Percentiles rank a stretch among this genome's conserved stretches.
Evolutionary conservation across 2,797 vertebrate species (phyloP).

Genomic region (Syngnathus rostellatus): DNA sequence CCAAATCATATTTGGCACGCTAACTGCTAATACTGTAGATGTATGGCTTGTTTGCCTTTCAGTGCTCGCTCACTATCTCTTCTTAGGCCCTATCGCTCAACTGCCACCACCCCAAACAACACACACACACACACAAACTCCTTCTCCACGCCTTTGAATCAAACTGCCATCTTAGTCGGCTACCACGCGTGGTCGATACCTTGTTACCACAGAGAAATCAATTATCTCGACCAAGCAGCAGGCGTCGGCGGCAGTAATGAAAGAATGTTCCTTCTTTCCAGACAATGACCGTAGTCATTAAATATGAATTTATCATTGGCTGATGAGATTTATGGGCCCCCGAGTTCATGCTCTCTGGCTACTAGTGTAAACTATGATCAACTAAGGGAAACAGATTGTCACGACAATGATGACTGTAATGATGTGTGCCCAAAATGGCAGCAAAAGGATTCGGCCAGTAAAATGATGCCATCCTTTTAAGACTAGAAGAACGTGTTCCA

Average conservation of each 20-base stretch:
- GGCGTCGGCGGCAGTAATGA: slow-evolving; percentile 68
- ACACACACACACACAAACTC: slow-evolving; percentile 7
- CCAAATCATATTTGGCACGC: slow-evolving; percentile 9
- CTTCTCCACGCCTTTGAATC: slow-evolving; percentile 58
- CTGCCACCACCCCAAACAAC: slow-evolving; percentile 15
- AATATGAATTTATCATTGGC: slow-evolving; percentile 69
- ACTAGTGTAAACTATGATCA: slow-evolving; percentile 29
- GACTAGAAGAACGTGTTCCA: not conserved
- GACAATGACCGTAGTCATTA: slow-evolving; percentile 61
- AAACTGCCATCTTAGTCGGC: slow-evolving; percentile 56
- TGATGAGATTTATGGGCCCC: slow-evolving; percentile 54
- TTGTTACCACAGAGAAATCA: slow-evolving; percentile 77
- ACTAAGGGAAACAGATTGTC: slow-evolving; percentile 19
- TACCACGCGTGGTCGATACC: slow-evolving; percentile 70
- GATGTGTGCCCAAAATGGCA: not conserved
- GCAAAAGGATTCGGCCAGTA: not conserved
- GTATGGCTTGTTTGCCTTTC: slow-evolving; percentile 45
- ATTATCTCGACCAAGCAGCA: slow-evolving; percentile 70
- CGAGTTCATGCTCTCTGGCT: slow-evolving; percentile 41
- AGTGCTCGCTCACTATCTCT: slow-evolving; percentile 21
- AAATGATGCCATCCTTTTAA: not conserved
- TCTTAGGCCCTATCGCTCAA: slow-evolving; percentile 13
- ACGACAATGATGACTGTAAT: slow-evolving; percentile 1
- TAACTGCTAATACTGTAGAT: slow-evolving; percentile 42
- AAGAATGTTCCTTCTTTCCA: slow-evolving; percentile 67